Percentiles rank a stretch among this genome's conserved stretches.
These are phyloP conservation scores for Dinocampus coccinellae DNA, from an alignment of 2,888 invertebrate genomes.

Conservation along the genomic window DNA sequence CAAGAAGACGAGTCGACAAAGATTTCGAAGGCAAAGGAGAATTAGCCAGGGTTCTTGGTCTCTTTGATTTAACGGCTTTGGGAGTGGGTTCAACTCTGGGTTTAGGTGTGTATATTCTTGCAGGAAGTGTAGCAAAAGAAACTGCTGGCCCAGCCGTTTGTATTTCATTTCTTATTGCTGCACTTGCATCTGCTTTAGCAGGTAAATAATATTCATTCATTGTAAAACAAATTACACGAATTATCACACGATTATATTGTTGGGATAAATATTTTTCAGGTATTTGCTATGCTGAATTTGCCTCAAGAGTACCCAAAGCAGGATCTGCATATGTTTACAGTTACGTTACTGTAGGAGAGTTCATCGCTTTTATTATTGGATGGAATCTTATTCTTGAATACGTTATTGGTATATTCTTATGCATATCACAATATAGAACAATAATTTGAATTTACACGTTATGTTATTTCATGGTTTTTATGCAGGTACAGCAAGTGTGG, in stretches of 20 bases:
- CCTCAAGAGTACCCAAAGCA: constrained; percentile 83
- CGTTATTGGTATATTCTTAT: constrained; percentile 73
- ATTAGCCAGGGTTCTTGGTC: constrained; percentile 79
- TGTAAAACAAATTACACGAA: background rate
- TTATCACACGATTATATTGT: background rate
- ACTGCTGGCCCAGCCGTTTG: constrained; percentile 93
- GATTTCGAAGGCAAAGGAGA: constrained; percentile 62
- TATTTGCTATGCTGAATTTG: constrained; percentile 87
- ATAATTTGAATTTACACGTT: too few species aligned
- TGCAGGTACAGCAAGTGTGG: constrained; percentile 82
- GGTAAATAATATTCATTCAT: constrained; percentile 73
- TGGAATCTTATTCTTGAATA: constrained; percentile 88
- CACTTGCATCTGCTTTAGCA: constrained; percentile 92
- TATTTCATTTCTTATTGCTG: constrained; percentile 91
- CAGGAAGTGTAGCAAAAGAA: constrained; percentile 88
- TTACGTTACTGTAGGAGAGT: constrained; percentile 85
- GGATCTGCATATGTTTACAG: constrained; percentile 90
- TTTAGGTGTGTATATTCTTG: constrained; percentile 94
- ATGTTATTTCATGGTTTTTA: too few species aligned
- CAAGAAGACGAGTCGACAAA: constrained; percentile 68
- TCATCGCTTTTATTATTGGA: constrained; percentile 84
- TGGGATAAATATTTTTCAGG: constrained; percentile 68
- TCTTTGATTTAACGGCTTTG: constrained; percentile 88
- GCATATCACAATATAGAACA: background rate
- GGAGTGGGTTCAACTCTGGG: constrained; percentile 92